These are phyloP conservation scores for Biston stratarius DNA, from an alignment of 2,888 invertebrate species.

Conservation along the genomic window DNA sequence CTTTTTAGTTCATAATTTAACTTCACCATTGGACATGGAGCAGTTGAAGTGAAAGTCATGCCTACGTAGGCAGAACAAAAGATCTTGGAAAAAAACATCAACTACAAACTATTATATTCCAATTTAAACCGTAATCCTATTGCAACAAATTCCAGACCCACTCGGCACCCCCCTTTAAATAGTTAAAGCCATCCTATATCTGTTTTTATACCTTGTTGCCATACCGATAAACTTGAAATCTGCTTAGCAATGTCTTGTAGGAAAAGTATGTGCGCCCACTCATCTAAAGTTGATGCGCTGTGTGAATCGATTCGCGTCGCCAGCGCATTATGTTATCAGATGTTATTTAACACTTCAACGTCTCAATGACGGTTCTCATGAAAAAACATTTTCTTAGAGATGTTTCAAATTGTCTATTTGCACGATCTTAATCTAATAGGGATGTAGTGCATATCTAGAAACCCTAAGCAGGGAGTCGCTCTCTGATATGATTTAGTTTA, in stretches of 20 bases:
- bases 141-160: slow-evolving; percentile 1
- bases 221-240: slow-evolving; percentile 22
- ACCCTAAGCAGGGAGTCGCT: too few species aligned
- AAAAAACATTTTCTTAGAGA: slow-evolving; percentile 1
- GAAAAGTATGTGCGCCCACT: slow-evolving; percentile 50
- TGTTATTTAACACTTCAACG: slow-evolving; percentile 37
- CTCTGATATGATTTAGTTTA: too few species aligned
- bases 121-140: slow-evolving; percentile 3
- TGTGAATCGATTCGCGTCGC: slow-evolving; percentile 52
- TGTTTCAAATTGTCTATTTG: neutral
- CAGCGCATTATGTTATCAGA: slow-evolving; percentile 41
- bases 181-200: neutral
- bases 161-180: neutral
- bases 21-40: neutral
- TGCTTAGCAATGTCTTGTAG: neutral
- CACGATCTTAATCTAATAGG: neutral
- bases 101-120: neutral
- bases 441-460: too few species aligned
- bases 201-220: slow-evolving; percentile 27
- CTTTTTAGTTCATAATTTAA: too few species aligned
- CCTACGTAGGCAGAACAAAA: slow-evolving; percentile 24
- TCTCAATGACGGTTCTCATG: slow-evolving; percentile 22
- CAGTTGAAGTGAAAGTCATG: slow-evolving; percentile 9
- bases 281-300: slow-evolving; percentile 52
- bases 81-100: slow-evolving; percentile 22